Conservation (phyloP, 2,113 vertebrate species). For the Zingel zingel region DNA sequence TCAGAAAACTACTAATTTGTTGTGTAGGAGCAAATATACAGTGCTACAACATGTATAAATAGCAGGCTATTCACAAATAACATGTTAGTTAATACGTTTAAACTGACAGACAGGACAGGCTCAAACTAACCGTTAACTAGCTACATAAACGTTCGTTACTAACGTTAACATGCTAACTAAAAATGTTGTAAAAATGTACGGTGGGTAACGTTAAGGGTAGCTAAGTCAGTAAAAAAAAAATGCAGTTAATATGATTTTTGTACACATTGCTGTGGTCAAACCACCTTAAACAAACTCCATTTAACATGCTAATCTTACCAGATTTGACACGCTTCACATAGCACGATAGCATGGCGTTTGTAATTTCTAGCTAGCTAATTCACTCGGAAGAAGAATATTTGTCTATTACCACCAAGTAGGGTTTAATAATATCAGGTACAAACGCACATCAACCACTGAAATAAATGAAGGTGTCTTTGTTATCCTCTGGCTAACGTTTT, state of each 20-base stretch:
- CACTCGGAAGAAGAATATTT: not conserved
- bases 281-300: not conserved
- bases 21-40: too few species aligned
- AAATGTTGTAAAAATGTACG: too few species aligned
- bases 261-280: not conserved
- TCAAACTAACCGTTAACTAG: too few species aligned
- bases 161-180: too few species aligned
- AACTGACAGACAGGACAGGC: not conserved
- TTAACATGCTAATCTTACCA: slow-evolving; percentile 57
- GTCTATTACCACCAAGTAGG: not conserved
- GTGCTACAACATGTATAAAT: not conserved
- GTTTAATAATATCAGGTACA: not conserved
- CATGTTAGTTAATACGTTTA: not conserved
- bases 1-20: not conserved
- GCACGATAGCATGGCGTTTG: slow-evolving; percentile 60
- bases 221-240: not conserved
- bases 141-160: too few species aligned
- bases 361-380: not conserved
- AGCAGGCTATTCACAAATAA: not conserved
- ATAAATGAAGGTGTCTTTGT: accelerated
- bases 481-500: not conserved
- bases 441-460: not conserved
- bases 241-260: not conserved
- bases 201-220: too few species aligned
- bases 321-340: slow-evolving; percentile 79